Conservation (phyloP, 2,797 vertebrate genomes). For the Darevskia mixta region DNA sequence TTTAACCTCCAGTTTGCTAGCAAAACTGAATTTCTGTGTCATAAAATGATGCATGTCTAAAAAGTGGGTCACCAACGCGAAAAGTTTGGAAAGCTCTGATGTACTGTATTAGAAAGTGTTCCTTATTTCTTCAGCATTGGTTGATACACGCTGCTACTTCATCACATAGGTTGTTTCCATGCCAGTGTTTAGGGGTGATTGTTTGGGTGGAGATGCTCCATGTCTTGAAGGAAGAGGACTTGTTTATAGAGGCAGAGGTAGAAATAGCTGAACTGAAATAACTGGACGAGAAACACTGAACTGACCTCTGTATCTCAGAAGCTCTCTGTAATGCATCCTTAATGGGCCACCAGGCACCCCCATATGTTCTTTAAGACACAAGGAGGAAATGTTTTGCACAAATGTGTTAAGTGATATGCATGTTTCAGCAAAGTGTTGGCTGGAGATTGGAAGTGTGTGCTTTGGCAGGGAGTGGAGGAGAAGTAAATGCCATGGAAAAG, state of each 20-base stretch:
- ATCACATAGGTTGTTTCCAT: background rate
- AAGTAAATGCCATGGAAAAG: background rate
- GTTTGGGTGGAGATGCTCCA: background rate
- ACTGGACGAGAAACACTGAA: no score
- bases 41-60: no score
- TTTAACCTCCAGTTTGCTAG: no score
- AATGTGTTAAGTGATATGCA: slow-evolving; percentile 9
- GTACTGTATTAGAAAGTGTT: background rate
- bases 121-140: background rate
- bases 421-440: slow-evolving; percentile 1
- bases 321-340: background rate
- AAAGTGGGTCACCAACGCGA: no score
- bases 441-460: background rate
- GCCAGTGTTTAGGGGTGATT: background rate
- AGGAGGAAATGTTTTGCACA: background rate
- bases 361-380: background rate
- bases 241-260: background rate
- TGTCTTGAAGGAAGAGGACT: background rate
- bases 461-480: no score
- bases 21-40: no score
- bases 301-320: background rate
- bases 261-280: no score
- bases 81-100: no score
- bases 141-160: background rate
- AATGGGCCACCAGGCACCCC: background rate